Base-by-base conservation (phyloP, 2,888 invertebrate species). In the Acanthosoma haemorrhoidale region DNA sequence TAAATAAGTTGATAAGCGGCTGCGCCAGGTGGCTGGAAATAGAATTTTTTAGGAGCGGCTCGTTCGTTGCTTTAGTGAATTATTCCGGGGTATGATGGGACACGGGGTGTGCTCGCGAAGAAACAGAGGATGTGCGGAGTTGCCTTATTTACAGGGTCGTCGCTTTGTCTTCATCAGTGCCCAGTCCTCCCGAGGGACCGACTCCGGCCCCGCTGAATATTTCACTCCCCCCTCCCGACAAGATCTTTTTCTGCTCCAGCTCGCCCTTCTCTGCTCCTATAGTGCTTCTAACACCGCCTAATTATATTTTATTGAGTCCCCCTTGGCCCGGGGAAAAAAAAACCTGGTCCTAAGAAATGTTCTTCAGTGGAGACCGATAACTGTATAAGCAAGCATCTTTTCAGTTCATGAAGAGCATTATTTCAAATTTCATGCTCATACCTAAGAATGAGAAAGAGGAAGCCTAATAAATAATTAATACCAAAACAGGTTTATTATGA, bases 1-100 rank as follows among this genome's bases (percentile, higher is more conserved):
- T 64, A 64, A 64, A 64, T 64, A 64, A 64, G 41, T 64, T 64
- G 64, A 64, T 64, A 64, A 64, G 29, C 25, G 63, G 39, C 39
- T 29, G 18, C 36, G 32, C 59, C 38, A 39, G 64, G 29, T 39
- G 64, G 64, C 21, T n/a, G n/a, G n/a, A 64, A 64, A 61, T 61
- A 61, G 61, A 61, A 61, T 61, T 61, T 61, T 61, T 61, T 64
- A 64, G 64, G 41, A 64, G 41, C 3, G 31, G 11, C n/a, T 13
- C 36, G 25, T n/a, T n/a, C n/a, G n/a, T n/a, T 3, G 29, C 21
- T n/a, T 21, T 64, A 29, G 64, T 64, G 31, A 64, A 64, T 64
- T 64, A 64, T 64, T 39, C 29, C 18, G n/a, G 4, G 39, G 11
- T 39, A 21, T n/a, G 32, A 18, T 21, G 25, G 3, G 6, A n/a